Conservation (phyloP, 1,140 invertebrate genomes). For the Lepeophtheirus salmonis region DNA sequence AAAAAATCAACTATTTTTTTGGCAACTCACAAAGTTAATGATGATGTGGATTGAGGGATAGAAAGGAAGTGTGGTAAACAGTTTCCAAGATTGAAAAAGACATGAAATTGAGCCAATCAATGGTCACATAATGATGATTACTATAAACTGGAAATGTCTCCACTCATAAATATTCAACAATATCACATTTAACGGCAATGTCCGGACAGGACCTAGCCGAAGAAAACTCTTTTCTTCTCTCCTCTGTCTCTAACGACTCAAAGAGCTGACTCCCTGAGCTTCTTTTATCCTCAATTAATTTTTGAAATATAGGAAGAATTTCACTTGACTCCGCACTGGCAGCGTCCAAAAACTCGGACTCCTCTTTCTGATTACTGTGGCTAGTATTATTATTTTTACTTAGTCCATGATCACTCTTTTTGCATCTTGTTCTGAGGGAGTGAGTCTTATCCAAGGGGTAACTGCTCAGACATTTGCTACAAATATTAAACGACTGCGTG, state of each 20-base stretch:
- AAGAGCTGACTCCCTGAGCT: not conserved
- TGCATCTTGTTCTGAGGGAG: not conserved
- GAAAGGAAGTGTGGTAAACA: too few species aligned
- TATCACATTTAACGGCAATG: conserved; percentile 12
- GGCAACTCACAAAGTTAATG: too few species aligned
- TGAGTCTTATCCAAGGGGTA: not conserved
- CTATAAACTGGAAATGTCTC: too few species aligned
- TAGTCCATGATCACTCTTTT: not conserved
- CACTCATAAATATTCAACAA: conserved; percentile 16
- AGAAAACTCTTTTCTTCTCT: not conserved
- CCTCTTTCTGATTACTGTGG: not conserved
- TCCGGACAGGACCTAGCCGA: conserved; percentile 12
- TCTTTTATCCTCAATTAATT: conserved; percentile 10
- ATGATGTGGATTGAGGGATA: too few species aligned
- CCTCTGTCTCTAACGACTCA: not conserved
- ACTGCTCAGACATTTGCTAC: not conserved
- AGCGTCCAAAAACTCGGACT: not conserved
- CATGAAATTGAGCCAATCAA: too few species aligned
- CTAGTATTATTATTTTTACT: not conserved
- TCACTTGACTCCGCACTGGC: not conserved
- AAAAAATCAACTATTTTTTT: too few species aligned
- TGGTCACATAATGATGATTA: too few species aligned
- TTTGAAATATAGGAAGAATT: conserved; percentile 12
- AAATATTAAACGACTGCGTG: not conserved
- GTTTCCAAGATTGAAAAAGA: too few species aligned